Conservation (phyloP, 2,888 invertebrate species). For the Muschampia plurimacula region DNA sequence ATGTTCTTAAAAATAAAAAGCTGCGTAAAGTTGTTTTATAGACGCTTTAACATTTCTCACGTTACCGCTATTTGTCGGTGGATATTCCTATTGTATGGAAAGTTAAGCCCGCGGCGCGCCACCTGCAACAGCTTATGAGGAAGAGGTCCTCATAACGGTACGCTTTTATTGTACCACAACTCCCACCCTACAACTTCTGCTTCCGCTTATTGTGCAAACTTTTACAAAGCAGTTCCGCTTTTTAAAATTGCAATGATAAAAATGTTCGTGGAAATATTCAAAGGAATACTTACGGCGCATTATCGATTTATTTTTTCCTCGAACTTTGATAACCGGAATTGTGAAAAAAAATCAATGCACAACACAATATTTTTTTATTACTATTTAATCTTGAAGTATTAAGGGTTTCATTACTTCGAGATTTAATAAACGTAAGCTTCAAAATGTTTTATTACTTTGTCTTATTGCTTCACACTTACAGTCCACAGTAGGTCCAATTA, state of each 20-base stretch:
- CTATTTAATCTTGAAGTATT: neutral
- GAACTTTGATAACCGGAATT: neutral
- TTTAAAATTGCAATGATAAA: constrained; percentile 40
- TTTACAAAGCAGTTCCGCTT: constrained; percentile 45
- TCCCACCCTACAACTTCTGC: constrained; percentile 57
- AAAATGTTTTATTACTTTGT: no score
- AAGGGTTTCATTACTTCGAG: neutral
- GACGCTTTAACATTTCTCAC: constrained; percentile 57
- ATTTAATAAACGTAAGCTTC: no score
- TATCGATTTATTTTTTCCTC: constrained; percentile 11
- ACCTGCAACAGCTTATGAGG: constrained; percentile 72
- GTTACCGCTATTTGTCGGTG: constrained; percentile 58
- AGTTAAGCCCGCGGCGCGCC: constrained; percentile 52
- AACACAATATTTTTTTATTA: neutral
- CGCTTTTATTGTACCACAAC: constrained; percentile 61
- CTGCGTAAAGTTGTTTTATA: constrained; percentile 47
- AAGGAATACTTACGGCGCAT: neutral
- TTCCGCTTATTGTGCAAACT: constrained; percentile 60
- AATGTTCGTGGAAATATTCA: constrained; percentile 34
- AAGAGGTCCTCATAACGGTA: constrained; percentile 52
- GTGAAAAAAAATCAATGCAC: no score
- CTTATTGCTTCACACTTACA: no score
- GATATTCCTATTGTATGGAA: constrained; percentile 58
- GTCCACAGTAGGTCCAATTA: no score
- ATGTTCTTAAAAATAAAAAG: constrained; percentile 44